phyloP scores from a whole-genome alignment of 2,113 vertebrate species.

The Ramphastos sulfuratus region DNA sequence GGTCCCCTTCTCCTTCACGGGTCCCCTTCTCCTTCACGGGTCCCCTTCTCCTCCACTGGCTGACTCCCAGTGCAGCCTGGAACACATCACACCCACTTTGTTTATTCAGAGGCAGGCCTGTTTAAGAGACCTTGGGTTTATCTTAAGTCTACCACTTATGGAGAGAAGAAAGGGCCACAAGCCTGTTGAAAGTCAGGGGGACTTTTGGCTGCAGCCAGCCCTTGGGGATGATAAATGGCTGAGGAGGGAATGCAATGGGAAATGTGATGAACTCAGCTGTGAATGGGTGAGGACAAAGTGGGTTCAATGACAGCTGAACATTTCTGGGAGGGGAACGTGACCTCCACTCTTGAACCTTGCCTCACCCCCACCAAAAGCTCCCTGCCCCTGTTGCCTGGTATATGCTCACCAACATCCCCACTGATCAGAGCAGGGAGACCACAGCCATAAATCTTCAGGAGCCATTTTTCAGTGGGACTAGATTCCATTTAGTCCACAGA shows the following conservation, averaged over 20 bases:
- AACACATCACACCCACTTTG: background rate
- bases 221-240: background rate
- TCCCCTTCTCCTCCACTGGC: background rate
- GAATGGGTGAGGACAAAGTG: fast-evolving
- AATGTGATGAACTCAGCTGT: background rate
- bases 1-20: background rate
- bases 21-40: background rate
- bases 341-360: fast-evolving
- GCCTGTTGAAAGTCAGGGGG: background rate
- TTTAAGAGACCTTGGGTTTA: conserved; percentile 22
- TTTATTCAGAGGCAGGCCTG: background rate
- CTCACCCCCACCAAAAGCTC: background rate
- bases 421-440: background rate
- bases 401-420: fast-evolving
- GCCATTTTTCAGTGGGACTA: background rate
- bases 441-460: background rate
- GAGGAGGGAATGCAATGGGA: background rate
- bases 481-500: background rate
- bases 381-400: background rate
- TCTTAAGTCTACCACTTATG: background rate
- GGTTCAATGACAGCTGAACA: background rate
- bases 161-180: background rate
- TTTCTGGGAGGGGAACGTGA: background rate
- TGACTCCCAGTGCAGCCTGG: background rate
- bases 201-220: background rate